phyloP scores from a whole-genome alignment of 1,140 invertebrate genomes.

The Chelonus insularis region DNA sequence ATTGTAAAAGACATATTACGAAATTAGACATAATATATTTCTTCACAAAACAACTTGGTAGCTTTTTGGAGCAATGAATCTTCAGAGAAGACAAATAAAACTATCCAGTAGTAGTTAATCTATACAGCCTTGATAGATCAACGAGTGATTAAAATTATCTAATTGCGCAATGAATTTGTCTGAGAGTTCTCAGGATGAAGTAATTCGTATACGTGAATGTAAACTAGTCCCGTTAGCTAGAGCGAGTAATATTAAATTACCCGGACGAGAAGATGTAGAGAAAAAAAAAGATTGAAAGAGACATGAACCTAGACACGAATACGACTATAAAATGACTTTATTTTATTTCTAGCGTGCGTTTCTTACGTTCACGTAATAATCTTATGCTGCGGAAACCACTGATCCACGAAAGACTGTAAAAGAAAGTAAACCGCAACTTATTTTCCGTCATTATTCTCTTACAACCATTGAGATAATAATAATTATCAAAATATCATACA shows the following conservation, averaged over 20 bases:
- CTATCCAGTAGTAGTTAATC: no score
- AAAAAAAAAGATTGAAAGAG: not conserved
- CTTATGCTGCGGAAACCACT: not conserved
- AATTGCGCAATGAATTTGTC: not conserved
- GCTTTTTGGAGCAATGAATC: no score
- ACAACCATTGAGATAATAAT: not conserved
- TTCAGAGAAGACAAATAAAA: no score
- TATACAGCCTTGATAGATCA: not conserved
- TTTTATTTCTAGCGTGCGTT: not conserved
- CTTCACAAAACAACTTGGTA: no score
- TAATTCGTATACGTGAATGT: not conserved
- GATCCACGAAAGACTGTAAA: not conserved
- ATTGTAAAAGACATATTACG: no score
- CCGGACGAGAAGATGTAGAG: not conserved
- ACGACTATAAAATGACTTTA: not conserved
- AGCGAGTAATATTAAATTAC: conserved; percentile 23
- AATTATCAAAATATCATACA: no score
- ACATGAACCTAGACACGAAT: conserved; percentile 2
- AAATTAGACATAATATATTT: no score
- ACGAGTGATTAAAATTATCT: not conserved
- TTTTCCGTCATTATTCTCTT: not conserved
- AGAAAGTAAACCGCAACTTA: conserved; percentile 8
- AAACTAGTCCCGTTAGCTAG: conserved; percentile 17
- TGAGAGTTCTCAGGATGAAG: not conserved
- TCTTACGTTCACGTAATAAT: not conserved